These are phyloP conservation scores for Pungitius pungitius DNA, from an alignment of 2,113 vertebrate genomes.

Conservation along the genomic window DNA sequence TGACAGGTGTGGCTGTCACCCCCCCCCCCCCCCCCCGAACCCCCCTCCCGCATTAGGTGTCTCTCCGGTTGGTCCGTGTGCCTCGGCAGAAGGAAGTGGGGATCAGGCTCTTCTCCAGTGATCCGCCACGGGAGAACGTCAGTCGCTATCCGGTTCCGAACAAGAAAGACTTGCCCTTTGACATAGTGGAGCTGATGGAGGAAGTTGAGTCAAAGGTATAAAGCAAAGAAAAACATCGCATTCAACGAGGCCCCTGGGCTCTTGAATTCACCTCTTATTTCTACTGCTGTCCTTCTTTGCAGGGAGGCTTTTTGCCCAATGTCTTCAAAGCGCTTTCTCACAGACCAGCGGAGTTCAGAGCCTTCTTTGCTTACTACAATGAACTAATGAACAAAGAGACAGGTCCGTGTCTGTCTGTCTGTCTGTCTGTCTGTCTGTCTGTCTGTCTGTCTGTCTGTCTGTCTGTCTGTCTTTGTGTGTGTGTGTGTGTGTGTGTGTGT, in stretches of 20 bases:
- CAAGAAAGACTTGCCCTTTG: conserved; percentile 86
- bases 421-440: too few relatives aligned
- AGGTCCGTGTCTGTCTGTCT: conserved; percentile 72
- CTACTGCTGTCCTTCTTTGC: conserved; percentile 5
- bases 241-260: neutral
- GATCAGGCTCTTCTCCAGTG: conserved; percentile 50
- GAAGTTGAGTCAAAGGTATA: conserved; percentile 85
- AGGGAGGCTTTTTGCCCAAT: conserved; percentile 87
- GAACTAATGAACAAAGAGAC: conserved; percentile 88
- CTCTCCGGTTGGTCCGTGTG: conserved; percentile 15
- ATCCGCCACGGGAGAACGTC: conserved; percentile 61
- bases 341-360: conserved; percentile 85
- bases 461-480: too few relatives aligned
- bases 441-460: too few relatives aligned
- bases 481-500: too few relatives aligned
- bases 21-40: neutral
- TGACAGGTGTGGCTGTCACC: neutral
- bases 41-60: conserved; percentile 23
- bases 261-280: neutral
- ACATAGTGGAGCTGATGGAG: conserved; percentile 87
- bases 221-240: neutral
- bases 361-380: conserved; percentile 89
- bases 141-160: conserved; percentile 83
- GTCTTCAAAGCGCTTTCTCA: conserved; percentile 84
- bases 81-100: neutral